Percentiles rank a stretch among this genome's conserved stretches.
Conservation (phyloP, 1,140 invertebrate species). For the Saccostrea echinata region DNA sequence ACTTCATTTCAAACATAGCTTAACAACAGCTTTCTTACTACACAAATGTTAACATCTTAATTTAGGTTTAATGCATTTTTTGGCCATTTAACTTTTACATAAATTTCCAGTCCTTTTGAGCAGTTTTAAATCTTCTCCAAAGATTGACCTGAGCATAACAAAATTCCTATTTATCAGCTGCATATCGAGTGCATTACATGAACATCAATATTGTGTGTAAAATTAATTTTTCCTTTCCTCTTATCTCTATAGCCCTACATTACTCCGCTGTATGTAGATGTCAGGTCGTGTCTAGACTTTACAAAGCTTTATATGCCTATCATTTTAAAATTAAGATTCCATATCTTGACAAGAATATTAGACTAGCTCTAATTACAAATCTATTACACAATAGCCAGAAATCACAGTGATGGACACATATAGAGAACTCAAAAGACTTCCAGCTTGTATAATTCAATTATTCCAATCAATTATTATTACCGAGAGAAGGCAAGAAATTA, state of each 20-base stretch:
- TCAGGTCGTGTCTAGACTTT: constrained; percentile 3
- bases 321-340: constrained; percentile 18
- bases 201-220: neutral
- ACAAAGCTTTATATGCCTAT: neutral
- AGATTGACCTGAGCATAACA: neutral
- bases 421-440: neutral
- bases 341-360: constrained; percentile 14
- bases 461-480: constrained; percentile 21
- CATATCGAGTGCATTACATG: neutral
- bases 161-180: neutral
- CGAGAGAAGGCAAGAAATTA: neutral
- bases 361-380: neutral
- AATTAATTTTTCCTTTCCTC: neutral
- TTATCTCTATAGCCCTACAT: neutral
- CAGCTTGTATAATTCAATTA: constrained; percentile 35
- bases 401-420: neutral
- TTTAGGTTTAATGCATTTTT: neutral
- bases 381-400: neutral
- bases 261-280: neutral
- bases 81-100: neutral
- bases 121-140: neutral
- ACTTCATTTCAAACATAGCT: neutral
- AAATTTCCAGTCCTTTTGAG: neutral
- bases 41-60: neutral
- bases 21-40: neutral